Percentiles rank a stretch among this genome's conserved stretches.
Evolutionary conservation across 2,888 invertebrate genomes (phyloP).

Genomic region (Pterostichus niger): DNA sequence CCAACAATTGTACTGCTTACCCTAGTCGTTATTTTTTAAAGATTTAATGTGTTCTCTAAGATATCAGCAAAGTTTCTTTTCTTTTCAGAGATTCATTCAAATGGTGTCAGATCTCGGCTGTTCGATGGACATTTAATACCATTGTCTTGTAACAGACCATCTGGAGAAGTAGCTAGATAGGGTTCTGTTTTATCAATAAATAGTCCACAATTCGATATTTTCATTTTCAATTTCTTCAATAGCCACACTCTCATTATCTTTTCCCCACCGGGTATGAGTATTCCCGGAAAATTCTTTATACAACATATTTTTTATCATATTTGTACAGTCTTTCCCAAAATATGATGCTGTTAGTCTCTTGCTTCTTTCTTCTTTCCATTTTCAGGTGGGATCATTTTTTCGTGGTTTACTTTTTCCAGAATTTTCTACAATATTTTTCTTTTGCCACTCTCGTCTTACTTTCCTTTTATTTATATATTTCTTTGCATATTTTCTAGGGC

Average conservation of each 20-base stretch:
- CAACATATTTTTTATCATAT: constrained; percentile 53
- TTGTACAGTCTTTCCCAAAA: constrained; percentile 69
- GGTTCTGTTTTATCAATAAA: constrained; percentile 61
- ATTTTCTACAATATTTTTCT: not conserved
- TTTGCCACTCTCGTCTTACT: too few relatives aligned
- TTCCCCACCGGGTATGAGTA: constrained; percentile 48
- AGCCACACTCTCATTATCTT: constrained; percentile 47
- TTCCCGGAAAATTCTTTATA: constrained; percentile 58
- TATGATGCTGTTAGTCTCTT: constrained; percentile 72
- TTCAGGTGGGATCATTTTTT: constrained; percentile 6
- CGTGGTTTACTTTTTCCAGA: constrained; percentile 1
- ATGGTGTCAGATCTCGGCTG: constrained; percentile 47
- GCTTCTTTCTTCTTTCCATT: constrained; percentile 71
- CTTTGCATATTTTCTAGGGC: too few relatives aligned
- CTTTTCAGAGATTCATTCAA: constrained; percentile 18
- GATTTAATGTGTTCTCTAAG: constrained; percentile 16
- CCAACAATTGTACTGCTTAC: too few relatives aligned
- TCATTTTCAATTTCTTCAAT: constrained; percentile 27
- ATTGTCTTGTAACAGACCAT: constrained; percentile 63
- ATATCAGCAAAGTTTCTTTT: constrained; percentile 29
- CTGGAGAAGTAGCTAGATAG: constrained; percentile 64
- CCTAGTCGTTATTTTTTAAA: constrained; percentile 62
- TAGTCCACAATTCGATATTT: constrained; percentile 59
- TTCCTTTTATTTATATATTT: too few relatives aligned
- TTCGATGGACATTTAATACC: constrained; percentile 63